Percentiles rank a stretch among this genome's conserved stretches.
Evolutionary conservation across 2,888 invertebrate species (phyloP).

Genomic region (Biston betularia): DNA sequence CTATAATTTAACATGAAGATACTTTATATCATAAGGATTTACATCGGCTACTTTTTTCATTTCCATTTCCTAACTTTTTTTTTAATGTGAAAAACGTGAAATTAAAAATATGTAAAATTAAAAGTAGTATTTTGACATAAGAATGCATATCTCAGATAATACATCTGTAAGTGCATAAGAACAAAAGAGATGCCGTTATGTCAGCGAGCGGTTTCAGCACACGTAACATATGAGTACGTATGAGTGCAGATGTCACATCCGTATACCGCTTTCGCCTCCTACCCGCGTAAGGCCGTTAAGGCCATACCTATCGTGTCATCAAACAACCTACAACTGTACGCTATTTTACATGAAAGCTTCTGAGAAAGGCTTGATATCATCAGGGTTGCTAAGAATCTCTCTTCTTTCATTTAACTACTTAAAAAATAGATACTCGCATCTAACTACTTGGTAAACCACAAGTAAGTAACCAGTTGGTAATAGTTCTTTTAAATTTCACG

Average conservation of each 20-base stretch:
- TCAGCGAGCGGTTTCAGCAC: constrained; percentile 24
- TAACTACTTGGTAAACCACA: too few species aligned
- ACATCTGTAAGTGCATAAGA: constrained; percentile 2
- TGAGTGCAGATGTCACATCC: constrained; percentile 44
- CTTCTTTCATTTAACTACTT: too few species aligned
- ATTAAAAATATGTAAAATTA: background rate
- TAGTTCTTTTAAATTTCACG: too few species aligned
- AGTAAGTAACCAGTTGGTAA: too few species aligned
- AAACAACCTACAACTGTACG: background rate
- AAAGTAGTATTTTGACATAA: background rate
- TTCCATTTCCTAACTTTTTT: too few species aligned
- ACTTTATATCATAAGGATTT: too few species aligned
- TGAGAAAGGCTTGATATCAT: too few species aligned
- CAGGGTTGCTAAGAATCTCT: too few species aligned
- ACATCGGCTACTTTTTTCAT: too few species aligned
- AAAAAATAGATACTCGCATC: too few species aligned
- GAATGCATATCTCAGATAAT: background rate
- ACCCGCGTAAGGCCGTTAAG: constrained; percentile 20
- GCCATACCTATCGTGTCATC: constrained; percentile 3
- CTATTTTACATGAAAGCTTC: background rate
- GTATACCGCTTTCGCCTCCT: constrained; percentile 54
- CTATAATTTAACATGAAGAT: too few species aligned
- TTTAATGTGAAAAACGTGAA: too few species aligned
- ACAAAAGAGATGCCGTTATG: constrained; percentile 20
- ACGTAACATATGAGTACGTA: constrained; percentile 29